These are phyloP conservation scores for Sphenopsis melanotis DNA, from an alignment of 2,797 vertebrate species.

Conservation along the genomic window DNA sequence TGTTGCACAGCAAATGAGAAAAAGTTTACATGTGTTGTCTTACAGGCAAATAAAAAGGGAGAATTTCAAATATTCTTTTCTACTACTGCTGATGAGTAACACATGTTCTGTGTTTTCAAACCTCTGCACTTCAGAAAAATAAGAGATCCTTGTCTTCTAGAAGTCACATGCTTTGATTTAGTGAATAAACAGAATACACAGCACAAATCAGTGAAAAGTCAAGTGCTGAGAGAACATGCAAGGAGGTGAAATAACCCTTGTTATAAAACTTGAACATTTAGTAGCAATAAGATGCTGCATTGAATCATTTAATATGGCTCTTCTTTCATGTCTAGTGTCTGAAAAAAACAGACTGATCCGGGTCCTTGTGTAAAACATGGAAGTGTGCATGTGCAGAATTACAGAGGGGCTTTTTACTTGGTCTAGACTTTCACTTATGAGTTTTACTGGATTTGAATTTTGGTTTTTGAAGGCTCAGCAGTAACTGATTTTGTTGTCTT, in stretches of 20 bases:
- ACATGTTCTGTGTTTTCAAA: conserved; percentile 62
- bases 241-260: not conserved
- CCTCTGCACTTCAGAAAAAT: conserved; percentile 37
- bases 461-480: not conserved
- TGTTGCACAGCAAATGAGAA: conserved; percentile 48
- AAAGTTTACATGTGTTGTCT: conserved; percentile 55
- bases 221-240: not conserved
- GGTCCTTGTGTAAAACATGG: not conserved
- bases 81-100: conserved; percentile 60
- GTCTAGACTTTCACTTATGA: not conserved
- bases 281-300: not conserved
- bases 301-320: not conserved
- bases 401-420: not conserved
- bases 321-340: not conserved
- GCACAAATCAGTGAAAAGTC: not conserved
- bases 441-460: not conserved
- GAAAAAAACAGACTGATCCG: not conserved
- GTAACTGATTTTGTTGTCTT: not conserved
- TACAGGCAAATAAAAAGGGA: conserved; percentile 28
- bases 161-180: not conserved
- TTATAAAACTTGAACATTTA: not conserved
- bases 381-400: not conserved
- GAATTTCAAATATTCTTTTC: conserved; percentile 48
- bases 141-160: conserved; percentile 27
- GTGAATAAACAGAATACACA: not conserved